Conservation (phyloP, 2,888 invertebrate species). For the Carabus problematicus region DNA sequence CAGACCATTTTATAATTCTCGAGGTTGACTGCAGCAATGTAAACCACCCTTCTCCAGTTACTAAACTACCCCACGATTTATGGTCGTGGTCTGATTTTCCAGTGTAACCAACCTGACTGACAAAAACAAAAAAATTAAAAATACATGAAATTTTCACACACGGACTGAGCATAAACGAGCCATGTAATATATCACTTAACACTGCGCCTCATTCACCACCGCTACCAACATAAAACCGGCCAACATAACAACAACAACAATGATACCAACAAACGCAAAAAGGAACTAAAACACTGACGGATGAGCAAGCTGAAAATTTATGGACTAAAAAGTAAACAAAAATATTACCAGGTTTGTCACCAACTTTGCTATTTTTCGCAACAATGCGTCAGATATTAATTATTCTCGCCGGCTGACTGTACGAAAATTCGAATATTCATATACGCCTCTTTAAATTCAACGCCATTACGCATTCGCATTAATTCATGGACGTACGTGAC, state of each 20-base stretch:
- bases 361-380: too few relatives aligned
- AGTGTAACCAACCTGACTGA: slow-evolving; percentile 5
- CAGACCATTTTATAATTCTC: too few relatives aligned
- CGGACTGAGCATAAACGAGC: slow-evolving; percentile 33
- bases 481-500: neutral
- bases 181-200: slow-evolving; percentile 35
- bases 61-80: too few relatives aligned
- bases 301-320: slow-evolving; percentile 32
- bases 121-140: slow-evolving; percentile 40
- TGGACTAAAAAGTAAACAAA: slow-evolving; percentile 19
- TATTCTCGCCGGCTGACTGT: neutral
- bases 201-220: neutral
- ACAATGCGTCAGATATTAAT: slow-evolving; percentile 20
- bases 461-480: neutral
- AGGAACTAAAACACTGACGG: slow-evolving; percentile 33
- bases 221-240: slow-evolving; percentile 29
- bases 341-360: too few relatives aligned
- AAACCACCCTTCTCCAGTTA: too few relatives aligned
- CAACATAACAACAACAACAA: slow-evolving; percentile 26
- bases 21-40: too few relatives aligned
- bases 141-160: slow-evolving; percentile 40
- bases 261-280: too few relatives aligned
- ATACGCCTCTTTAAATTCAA: slow-evolving; percentile 11
- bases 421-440: slow-evolving; percentile 14
- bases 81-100: too few relatives aligned